These are phyloP conservation scores for Hemiscyllium ocellatum DNA, from an alignment of 2,113 vertebrate species.

Conservation along the genomic window DNA sequence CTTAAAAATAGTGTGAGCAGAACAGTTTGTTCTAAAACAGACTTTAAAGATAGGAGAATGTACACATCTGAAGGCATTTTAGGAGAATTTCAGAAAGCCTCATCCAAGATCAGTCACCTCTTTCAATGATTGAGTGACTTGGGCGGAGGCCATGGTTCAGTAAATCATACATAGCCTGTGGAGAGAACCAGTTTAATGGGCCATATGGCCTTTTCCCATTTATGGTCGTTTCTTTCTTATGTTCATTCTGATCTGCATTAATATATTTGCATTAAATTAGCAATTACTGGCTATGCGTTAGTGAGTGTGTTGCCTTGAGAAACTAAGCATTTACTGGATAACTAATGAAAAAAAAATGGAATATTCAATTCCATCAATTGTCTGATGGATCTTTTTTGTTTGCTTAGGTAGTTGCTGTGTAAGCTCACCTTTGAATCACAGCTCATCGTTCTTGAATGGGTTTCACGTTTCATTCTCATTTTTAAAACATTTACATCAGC, in stretches of 20 bases:
- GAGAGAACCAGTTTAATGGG: not conserved
- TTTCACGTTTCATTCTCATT: not conserved
- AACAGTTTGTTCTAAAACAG: not conserved
- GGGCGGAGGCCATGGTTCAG: not conserved
- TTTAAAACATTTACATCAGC: not conserved
- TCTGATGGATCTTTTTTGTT: not conserved
- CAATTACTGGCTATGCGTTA: not conserved
- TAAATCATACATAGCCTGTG: constrained; percentile 9
- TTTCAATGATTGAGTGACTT: not conserved
- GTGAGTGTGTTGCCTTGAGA: not conserved
- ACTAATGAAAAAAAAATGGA: not conserved
- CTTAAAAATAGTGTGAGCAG: not conserved
- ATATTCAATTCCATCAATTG: not conserved
- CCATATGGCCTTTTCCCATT: constrained; percentile 8
- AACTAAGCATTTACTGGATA: not conserved
- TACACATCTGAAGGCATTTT: not conserved
- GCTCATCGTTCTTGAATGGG: not conserved
- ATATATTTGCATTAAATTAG: not conserved
- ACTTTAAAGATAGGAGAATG: not conserved
- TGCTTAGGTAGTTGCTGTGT: not conserved
- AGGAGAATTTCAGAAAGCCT: not conserved
- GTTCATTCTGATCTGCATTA: not conserved
- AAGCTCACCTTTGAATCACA: not conserved
- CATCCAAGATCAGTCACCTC: not conserved
- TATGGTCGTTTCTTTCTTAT: not conserved